These are phyloP conservation scores for Drosophila oshimai DNA, from an alignment of 1,140 invertebrate genomes.

Conservation along the genomic window DNA sequence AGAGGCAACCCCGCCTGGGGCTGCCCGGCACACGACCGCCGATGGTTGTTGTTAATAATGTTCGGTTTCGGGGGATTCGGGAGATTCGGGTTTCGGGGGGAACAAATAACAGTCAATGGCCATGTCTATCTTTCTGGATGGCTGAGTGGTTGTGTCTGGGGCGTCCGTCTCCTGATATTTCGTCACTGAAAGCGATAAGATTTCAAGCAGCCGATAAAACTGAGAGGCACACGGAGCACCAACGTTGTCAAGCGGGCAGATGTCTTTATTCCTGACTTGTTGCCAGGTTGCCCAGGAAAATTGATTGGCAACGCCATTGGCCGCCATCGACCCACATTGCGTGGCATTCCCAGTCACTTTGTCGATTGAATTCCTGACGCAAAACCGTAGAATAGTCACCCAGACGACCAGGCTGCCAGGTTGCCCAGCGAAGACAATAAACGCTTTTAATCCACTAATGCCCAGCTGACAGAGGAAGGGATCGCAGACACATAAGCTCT, in stretches of 20 bases:
- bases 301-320: conserved; percentile 44
- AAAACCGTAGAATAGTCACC: not conserved
- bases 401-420: no score
- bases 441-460: conserved; percentile 47
- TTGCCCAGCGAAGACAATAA: conserved; percentile 35
- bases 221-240: conserved; percentile 6
- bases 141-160: conserved; percentile 35
- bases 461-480: conserved; percentile 18
- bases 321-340: conserved; percentile 44
- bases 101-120: conserved; percentile 67
- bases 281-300: conserved; percentile 37
- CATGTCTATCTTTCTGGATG: conserved; percentile 68
- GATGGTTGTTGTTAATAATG: conserved; percentile 72
- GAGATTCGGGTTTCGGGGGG: not conserved
- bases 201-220: conserved; percentile 48
- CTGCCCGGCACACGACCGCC: conserved; percentile 44
- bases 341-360: conserved; percentile 11
- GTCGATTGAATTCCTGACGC: conserved; percentile 24
- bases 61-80: conserved; percentile 27
- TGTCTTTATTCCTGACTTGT: conserved; percentile 41
- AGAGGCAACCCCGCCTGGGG: conserved; percentile 1
- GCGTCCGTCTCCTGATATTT: conserved; percentile 39
- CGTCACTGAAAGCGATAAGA: conserved; percentile 61
- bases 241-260: conserved; percentile 25
- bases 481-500: conserved; percentile 49